Evolutionary conservation across 1,140 invertebrate species (phyloP), one percentile per base, ranked within the genome.

Genomic region (Zaprionus taronus): DNA sequence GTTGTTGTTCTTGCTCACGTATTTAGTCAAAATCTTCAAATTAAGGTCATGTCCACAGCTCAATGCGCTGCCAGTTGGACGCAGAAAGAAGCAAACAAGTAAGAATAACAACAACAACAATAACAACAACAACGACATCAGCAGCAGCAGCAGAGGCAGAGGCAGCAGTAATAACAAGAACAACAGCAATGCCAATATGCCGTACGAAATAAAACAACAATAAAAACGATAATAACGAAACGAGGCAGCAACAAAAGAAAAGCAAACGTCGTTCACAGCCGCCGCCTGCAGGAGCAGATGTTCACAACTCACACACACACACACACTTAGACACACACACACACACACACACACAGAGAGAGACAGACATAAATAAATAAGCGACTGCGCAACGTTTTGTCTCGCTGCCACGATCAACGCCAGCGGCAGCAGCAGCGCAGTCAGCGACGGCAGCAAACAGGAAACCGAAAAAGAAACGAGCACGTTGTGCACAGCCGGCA

Each of bases 181-280:
- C 28, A 69, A 56, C 38, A 75, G 63, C 82, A 75, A 55, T 70
- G 74, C 74, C 77, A 83, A 81, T 83, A 82, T 77, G 80, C 77
- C 70, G 77, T 75, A 75, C 72, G 71, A 76, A 83, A 81, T 89
- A 77, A 89, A 89, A 83, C 75, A 90, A 90, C 86, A 90, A 90
- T 86, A 82, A 85, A 83, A 85, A 85, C 85, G 86, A 90, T 90
- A 90, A 89, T 80, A 90, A 89, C 85, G 81, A 89, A 89, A 81
- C 79, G 78, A 79, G 70, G 64, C 85, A 77, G 80, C 60, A 90
- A 87, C 77, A 90, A 83, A 81, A 81, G 70, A 80, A 89, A 89
- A 80, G 85, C 76, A 90, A 91, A 90, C 77, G 78, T 78, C 58
- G 80, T 67, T 80, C 58, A 68, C 77, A 81, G 72, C 66, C 75